phyloP scores from a whole-genome alignment of 2,888 invertebrate genomes.

The Pollenia amentaria region DNA sequence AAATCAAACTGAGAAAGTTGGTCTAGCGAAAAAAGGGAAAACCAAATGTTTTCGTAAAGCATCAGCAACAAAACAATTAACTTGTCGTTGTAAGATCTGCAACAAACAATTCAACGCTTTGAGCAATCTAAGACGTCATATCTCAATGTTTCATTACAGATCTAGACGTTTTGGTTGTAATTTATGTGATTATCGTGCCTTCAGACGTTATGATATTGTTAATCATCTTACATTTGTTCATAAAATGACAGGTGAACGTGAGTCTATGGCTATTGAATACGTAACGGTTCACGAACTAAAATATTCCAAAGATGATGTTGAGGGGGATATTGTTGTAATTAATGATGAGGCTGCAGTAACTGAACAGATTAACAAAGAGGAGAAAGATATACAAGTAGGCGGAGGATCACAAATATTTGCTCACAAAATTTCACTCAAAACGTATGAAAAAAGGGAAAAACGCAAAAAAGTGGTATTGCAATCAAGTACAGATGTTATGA shows the following conservation, averaged over 20 bases:
- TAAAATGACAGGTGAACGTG: slow-evolving; percentile 86
- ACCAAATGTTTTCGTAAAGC: slow-evolving; percentile 64
- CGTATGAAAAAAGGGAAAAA: slow-evolving; percentile 51
- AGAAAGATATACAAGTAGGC: not conserved
- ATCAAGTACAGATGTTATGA: not conserved
- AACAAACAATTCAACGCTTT: slow-evolving; percentile 83
- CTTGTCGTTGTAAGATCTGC: slow-evolving; percentile 83
- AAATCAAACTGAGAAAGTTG: not conserved
- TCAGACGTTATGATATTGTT: slow-evolving; percentile 87
- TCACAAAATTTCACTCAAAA: slow-evolving; percentile 10
- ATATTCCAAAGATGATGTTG: slow-evolving; percentile 82
- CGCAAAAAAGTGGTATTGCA: slow-evolving; percentile 43
- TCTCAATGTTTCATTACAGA: slow-evolving; percentile 84
- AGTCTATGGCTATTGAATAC: slow-evolving; percentile 83
- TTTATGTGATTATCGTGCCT: slow-evolving; percentile 89
- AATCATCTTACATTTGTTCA: slow-evolving; percentile 88
- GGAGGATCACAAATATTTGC: not conserved
- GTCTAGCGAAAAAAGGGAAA: slow-evolving; percentile 50
- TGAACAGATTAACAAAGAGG: slow-evolving; percentile 13
- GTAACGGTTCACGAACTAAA: slow-evolving; percentile 81
- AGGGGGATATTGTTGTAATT: slow-evolving; percentile 82
- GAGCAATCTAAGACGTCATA: slow-evolving; percentile 84
- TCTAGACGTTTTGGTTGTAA: slow-evolving; percentile 90
- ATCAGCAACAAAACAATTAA: slow-evolving; percentile 77
- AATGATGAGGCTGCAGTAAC: slow-evolving; percentile 75